These are phyloP conservation scores for Leguminivora glycinivorella DNA, from an alignment of 1,140 invertebrate genomes.

Conservation along the genomic window DNA sequence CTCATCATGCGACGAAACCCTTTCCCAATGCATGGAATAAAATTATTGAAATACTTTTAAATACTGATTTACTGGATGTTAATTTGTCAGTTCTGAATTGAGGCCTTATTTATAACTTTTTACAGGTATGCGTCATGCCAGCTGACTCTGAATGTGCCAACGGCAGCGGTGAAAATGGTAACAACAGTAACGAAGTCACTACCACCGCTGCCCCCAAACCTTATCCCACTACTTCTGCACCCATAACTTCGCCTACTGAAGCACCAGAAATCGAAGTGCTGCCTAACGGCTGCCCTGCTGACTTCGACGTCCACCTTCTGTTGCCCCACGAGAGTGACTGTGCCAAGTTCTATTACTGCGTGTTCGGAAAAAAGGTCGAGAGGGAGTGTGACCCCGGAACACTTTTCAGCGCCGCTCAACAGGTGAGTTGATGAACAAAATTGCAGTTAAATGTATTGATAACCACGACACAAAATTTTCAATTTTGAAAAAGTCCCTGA, in stretches of 20 bases:
- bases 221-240: not conserved
- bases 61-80: too few relatives aligned
- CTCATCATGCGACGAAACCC: too few relatives aligned
- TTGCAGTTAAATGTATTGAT: not conserved
- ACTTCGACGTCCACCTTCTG: conserved; percentile 12
- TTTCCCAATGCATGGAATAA: too few relatives aligned
- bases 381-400: not conserved
- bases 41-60: too few relatives aligned
- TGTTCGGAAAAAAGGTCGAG: not conserved
- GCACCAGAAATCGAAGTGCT: not conserved
- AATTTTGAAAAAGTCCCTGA: too few relatives aligned
- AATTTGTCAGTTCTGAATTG: not conserved
- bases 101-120: not conserved
- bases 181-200: not conserved
- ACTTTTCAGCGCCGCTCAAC: conserved; percentile 2
- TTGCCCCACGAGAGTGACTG: conserved; percentile 20
- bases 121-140: conserved; percentile 36
- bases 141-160: not conserved
- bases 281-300: conserved; percentile 27
- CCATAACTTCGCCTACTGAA: conserved; percentile 1
- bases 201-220: not conserved
- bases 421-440: not conserved
- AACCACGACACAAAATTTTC: too few relatives aligned
- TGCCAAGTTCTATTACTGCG: conserved; percentile 23
- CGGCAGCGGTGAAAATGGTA: not conserved